Conservation (phyloP, 2,113 vertebrate genomes). For the Catharus fuscescens region DNA sequence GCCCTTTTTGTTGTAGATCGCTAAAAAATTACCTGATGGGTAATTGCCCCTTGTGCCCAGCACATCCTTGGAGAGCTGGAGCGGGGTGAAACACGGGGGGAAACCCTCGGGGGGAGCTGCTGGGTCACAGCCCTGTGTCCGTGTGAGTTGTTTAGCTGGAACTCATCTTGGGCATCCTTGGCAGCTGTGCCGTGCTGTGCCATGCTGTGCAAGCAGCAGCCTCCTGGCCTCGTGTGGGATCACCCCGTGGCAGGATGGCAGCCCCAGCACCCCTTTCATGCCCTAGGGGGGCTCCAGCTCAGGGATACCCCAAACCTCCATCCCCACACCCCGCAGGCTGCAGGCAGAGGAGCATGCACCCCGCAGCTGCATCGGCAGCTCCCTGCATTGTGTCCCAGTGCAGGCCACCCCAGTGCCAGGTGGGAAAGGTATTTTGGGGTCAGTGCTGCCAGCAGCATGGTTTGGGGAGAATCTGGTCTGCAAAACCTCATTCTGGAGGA, state of each 20-base stretch:
- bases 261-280: not conserved
- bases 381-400: rapidly evolving
- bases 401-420: not conserved
- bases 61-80: not conserved
- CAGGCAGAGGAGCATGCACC: rapidly evolving
- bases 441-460: rapidly evolving
- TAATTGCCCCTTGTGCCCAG: not conserved
- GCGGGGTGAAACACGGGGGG: rapidly evolving
- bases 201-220: rapidly evolving
- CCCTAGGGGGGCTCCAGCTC: not conserved
- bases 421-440: not conserved
- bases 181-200: not conserved
- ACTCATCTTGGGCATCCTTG: not conserved
- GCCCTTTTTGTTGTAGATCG: not conserved
- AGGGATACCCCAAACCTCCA: rapidly evolving
- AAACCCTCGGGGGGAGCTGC: not conserved
- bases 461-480: not conserved
- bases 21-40: not conserved
- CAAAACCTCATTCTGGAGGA: rapidly evolving
- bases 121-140: not conserved
- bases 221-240: rapidly evolving
- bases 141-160: rapidly evolving
- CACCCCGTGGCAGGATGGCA: not conserved
- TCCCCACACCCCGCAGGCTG: not conserved
- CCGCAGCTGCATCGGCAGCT: rapidly evolving